Evolutionary conservation across 2,113 vertebrate genomes (phyloP).

Genomic region (Cervus canadensis): DNA sequence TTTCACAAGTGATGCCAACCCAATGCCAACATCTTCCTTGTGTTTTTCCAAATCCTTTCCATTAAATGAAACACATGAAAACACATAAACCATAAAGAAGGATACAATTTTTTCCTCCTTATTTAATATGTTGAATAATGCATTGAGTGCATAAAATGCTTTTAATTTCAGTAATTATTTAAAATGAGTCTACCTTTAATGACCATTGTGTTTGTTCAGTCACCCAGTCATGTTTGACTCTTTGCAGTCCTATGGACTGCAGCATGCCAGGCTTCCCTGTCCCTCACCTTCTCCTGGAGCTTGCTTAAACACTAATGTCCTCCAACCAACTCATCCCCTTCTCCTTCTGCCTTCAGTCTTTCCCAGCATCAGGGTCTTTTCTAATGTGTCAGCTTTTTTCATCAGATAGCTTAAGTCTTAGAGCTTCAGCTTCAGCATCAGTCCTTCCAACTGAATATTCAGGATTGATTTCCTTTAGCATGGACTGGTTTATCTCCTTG

Average conservation of each 20-base stretch:
- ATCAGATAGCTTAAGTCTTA: background rate
- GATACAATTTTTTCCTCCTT: background rate
- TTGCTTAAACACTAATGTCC: background rate
- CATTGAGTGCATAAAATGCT: background rate
- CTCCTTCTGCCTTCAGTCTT: background rate
- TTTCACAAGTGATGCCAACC: background rate
- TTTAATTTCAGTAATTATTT: background rate
- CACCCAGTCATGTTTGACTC: background rate
- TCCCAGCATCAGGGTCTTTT: background rate
- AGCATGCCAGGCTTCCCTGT: background rate
- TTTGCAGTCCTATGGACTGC: background rate
- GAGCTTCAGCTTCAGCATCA: background rate
- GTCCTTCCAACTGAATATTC: background rate
- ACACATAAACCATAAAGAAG: background rate
- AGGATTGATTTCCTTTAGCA: background rate
- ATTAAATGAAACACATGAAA: background rate
- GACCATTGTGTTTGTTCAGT: background rate
- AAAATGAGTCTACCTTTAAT: background rate
- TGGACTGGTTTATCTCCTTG: background rate
- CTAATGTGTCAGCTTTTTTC: background rate
- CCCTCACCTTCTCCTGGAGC: background rate
- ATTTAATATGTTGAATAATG: background rate
- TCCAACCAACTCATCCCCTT: background rate
- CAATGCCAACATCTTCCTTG: background rate
- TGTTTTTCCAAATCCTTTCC: background rate